Evolutionary conservation across 2,888 invertebrate species (phyloP), one percentile per base, ranked within the genome.

Genomic region (Magallana nippona): DNA sequence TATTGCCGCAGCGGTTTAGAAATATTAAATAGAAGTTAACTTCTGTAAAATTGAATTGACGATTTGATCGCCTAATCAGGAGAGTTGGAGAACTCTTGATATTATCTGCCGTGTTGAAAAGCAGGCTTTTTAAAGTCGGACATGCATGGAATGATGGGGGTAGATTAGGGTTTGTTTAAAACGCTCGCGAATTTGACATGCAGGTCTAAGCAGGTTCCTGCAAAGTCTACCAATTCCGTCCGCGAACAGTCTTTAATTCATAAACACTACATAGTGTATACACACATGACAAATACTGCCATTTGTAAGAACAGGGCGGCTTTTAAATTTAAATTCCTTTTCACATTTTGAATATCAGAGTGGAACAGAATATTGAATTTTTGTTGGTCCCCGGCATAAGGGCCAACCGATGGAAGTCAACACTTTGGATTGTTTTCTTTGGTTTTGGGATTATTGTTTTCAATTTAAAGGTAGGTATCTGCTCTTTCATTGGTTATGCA

Each of bases 131-230:
- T 71, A 71, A 71, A 71, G 71, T 22, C 22, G 27, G 71, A 71
- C 32, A 71, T 71, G 71, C 71, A 71, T 71, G 71, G 32, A 71
- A 71, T 71, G 71, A 71, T 15, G 71, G 71, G 63, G 71, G 71
- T 22, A 71, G 71, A 71, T 71, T 71, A 71, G n/a, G 71, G 71
- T 22, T 22, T 71, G 71, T 71, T 71, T 71, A 71, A 71, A 71
- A 71, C 32, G 32, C 71, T 71, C 27, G 71, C 71, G 32, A 71
- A 71, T 71, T 71, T 71, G 32, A 71, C 71, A 71, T 71, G 71
- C 71, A 71, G 71, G 71, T 71, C 27, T 32, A 15, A 22, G 71
- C 71, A 71, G 71, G 71, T 27, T 15, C 15, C 60, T 19, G n/a
- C 19, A n/a, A 5, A 71, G 71, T 32, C 27, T 27, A 63, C 63